Conservation (phyloP, 1,140 invertebrate species). For the Pantala flavescens region DNA sequence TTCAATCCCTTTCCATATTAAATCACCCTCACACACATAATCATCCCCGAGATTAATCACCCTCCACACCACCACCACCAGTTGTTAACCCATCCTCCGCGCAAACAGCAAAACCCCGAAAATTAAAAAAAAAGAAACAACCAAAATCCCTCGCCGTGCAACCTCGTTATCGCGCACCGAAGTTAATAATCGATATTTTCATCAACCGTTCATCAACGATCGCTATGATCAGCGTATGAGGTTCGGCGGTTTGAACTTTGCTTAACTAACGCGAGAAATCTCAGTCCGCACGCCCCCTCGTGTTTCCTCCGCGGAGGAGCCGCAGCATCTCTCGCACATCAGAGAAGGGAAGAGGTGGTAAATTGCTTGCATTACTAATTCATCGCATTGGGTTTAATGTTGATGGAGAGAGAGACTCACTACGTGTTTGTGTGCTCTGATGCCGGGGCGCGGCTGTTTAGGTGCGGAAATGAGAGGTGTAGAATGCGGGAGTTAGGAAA, state of each 20-base stretch:
- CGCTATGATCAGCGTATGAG: neutral
- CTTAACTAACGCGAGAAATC: neutral
- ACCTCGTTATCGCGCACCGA: neutral
- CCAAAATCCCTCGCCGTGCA: no score
- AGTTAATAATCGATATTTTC: neutral
- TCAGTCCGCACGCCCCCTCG: neutral
- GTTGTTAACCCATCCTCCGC: no score
- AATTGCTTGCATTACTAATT: conserved; percentile 10
- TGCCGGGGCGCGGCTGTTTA: neutral
- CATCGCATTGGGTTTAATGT: conserved; percentile 9
- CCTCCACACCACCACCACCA: no score
- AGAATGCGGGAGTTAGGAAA: neutral
- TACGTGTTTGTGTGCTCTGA: neutral
- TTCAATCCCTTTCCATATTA: no score
- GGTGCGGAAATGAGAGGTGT: neutral
- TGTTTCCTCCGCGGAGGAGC: neutral
- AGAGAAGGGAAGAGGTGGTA: neutral
- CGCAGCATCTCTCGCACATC: neutral
- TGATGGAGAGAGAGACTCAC: neutral
- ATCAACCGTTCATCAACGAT: neutral
- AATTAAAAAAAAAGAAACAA: no score
- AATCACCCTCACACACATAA: no score
- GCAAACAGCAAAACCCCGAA: no score
- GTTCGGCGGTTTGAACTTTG: neutral
- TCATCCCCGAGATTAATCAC: no score